These are phyloP conservation scores for Temnothorax longispinosus DNA, from an alignment of 1,140 invertebrate genomes.

Conservation along the genomic window DNA sequence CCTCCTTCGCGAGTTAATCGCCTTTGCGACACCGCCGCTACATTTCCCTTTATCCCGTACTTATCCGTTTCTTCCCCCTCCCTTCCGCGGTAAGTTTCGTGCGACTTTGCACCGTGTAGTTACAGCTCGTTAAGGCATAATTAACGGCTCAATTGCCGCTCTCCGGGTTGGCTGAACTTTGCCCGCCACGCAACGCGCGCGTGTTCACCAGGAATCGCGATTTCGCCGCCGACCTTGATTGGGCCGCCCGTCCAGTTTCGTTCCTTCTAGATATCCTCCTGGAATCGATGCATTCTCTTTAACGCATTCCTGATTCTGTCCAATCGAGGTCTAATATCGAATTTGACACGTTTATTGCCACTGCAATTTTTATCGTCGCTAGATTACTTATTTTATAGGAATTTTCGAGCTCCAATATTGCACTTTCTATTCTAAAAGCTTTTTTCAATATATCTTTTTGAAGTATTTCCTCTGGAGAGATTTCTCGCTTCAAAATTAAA, in stretches of 20 bases:
- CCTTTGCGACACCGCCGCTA: not conserved
- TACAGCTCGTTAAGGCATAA: slow-evolving; percentile 46
- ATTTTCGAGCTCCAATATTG: not conserved
- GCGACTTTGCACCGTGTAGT: slow-evolving; percentile 40
- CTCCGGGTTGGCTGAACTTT: slow-evolving; percentile 25
- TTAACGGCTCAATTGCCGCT: slow-evolving; percentile 43
- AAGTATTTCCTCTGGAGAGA: not conserved
- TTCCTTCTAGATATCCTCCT: not conserved
- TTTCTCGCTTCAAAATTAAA: not conserved
- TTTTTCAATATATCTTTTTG: not conserved
- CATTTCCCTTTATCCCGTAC: not conserved
- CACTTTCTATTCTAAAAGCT: not conserved
- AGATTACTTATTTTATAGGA: not conserved
- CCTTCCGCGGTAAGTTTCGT: not conserved
- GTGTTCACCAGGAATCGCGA: slow-evolving; percentile 12
- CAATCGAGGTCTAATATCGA: not conserved
- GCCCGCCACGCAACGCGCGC: slow-evolving; percentile 25
- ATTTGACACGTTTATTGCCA: not conserved
- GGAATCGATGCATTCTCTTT: not conserved
- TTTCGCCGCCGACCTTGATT: slow-evolving; percentile 23
- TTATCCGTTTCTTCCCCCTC: not conserved
- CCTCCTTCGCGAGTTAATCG: not conserved
- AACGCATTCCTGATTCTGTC: not conserved
- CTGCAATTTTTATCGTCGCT: not conserved
- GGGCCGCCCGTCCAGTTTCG: not conserved